phyloP scores from a whole-genome alignment of 2,888 invertebrate species.

The Automeris io region DNA sequence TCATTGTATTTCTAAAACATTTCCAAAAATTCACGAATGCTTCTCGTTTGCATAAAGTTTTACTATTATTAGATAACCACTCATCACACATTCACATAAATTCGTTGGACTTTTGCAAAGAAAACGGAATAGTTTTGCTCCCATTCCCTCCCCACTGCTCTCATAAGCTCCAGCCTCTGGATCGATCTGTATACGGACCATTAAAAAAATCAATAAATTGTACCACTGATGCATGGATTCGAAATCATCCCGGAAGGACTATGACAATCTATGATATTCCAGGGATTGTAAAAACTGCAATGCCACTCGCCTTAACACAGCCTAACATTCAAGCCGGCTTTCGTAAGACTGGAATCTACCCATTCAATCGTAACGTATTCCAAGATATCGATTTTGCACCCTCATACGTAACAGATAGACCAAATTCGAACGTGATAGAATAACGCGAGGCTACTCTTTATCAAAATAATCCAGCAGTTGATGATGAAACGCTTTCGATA shows the following conservation, averaged over 20 bases:
- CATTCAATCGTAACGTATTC: slow-evolving; percentile 24
- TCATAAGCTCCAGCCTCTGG: slow-evolving; percentile 27
- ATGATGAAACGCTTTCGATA: slow-evolving; percentile 1
- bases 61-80: slow-evolving; percentile 27
- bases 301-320: slow-evolving; percentile 22
- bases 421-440: slow-evolving; percentile 7
- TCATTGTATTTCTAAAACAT: slow-evolving; percentile 23
- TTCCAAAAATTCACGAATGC: slow-evolving; percentile 18
- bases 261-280: slow-evolving; percentile 33
- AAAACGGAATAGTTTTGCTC: slow-evolving; percentile 20
- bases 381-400: slow-evolving; percentile 23
- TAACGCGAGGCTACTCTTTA: neutral
- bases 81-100: slow-evolving; percentile 22
- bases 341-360: slow-evolving; percentile 21
- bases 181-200: slow-evolving; percentile 23
- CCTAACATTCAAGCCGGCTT: slow-evolving; percentile 24
- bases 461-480: slow-evolving; percentile 4
- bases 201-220: slow-evolving; percentile 25
- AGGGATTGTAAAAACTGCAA: slow-evolving; percentile 15
- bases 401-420: slow-evolving; percentile 26
- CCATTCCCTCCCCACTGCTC: slow-evolving; percentile 29
- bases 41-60: slow-evolving; percentile 16
- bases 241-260: slow-evolving; percentile 24
- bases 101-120: slow-evolving; percentile 18
- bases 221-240: slow-evolving; percentile 25